These are phyloP conservation scores for Epistrophe eligans DNA, from an alignment of 2,888 invertebrate genomes.

Conservation along the genomic window DNA sequence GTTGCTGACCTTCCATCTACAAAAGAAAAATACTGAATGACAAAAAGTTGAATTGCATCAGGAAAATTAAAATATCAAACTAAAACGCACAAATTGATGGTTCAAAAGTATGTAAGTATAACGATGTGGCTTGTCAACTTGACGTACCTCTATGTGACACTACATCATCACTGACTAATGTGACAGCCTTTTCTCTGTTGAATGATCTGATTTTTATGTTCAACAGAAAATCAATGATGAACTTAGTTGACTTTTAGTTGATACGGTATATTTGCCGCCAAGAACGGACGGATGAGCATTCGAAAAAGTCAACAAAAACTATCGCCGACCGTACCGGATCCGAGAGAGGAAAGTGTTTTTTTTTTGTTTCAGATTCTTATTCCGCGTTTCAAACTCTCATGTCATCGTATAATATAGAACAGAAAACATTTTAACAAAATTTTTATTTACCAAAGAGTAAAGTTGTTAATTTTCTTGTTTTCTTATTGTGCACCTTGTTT, in stretches of 20 bases:
- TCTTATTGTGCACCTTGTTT: slow-evolving; percentile 46
- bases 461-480: slow-evolving; percentile 41
- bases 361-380: slow-evolving; percentile 24
- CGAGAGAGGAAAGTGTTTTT: slow-evolving; percentile 35
- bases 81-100: neutral
- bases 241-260: neutral
- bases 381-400: slow-evolving; percentile 4
- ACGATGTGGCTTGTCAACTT: slow-evolving; percentile 22
- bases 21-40: slow-evolving; percentile 78
- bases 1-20: slow-evolving; percentile 83
- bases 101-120: neutral
- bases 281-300: slow-evolving; percentile 15
- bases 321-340: neutral
- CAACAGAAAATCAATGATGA: slow-evolving; percentile 26
- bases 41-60: neutral
- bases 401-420: slow-evolving; percentile 8
- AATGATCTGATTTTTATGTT: slow-evolving; percentile 56
- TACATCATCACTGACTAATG: neutral
- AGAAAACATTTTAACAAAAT: slow-evolving; percentile 49
- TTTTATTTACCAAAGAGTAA: slow-evolving; percentile 58
- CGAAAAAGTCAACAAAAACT: slow-evolving; percentile 47
- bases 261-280: slow-evolving; percentile 16
- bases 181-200: slow-evolving; percentile 24
- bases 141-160: slow-evolving; percentile 12
- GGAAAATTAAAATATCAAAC: neutral